Conservation (phyloP, 2,797 vertebrate species). For the Diglossa cyanea region DNA sequence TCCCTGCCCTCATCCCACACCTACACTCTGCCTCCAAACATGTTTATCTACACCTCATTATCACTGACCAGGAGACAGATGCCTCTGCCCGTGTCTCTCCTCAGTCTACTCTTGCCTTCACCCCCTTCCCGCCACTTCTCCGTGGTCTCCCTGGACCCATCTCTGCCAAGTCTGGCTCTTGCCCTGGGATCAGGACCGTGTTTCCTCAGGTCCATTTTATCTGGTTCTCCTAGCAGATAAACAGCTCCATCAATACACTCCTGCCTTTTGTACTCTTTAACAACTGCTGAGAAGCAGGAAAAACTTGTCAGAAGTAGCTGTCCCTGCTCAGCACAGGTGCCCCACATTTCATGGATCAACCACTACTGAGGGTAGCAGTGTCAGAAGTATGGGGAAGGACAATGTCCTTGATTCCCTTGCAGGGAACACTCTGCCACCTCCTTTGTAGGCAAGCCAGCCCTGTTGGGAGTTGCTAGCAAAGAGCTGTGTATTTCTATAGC, state of each 20-base stretch:
- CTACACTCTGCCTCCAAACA: not conserved
- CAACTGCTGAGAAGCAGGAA: not conserved
- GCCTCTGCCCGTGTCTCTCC: not conserved
- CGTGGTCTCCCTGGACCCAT: not conserved
- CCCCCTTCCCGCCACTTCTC: not conserved
- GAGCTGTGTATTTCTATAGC: not conserved
- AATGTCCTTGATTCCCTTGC: not conserved
- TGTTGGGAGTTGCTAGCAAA: not conserved
- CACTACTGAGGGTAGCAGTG: not conserved
- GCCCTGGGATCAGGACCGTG: not conserved
- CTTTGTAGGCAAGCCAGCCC: not conserved
- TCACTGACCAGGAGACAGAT: not conserved
- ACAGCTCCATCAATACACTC: not conserved
- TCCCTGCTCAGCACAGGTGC: not conserved
- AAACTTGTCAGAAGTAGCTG: not conserved
- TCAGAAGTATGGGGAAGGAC: not conserved
- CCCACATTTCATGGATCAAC: rapidly evolving
- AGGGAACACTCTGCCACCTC: not conserved
- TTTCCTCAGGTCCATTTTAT: not conserved
- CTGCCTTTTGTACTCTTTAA: not conserved
- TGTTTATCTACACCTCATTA: not conserved
- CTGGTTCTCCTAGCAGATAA: not conserved
- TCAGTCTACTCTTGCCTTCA: not conserved
- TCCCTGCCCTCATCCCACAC: not conserved
- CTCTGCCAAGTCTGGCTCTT: not conserved